Evolutionary conservation across 2,888 invertebrate genomes (phyloP).

Genomic region (Eustalomyia histrio): DNA sequence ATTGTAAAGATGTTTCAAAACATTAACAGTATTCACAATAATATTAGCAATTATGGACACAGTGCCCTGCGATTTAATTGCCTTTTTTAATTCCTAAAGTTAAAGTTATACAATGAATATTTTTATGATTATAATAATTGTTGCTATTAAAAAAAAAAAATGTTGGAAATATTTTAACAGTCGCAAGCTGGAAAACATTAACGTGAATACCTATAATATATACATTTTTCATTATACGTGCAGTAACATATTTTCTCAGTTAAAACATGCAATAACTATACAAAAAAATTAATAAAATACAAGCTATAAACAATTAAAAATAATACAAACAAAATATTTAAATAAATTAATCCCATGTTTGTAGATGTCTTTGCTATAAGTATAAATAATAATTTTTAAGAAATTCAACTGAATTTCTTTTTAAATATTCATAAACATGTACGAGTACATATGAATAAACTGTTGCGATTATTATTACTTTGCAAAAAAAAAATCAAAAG

Average conservation of each 20-base stretch:
- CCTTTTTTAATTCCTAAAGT: no score
- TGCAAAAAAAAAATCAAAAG: no score
- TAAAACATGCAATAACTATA: background rate
- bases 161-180: no score
- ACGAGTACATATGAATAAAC: background rate
- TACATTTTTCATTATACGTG: background rate
- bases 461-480: no score
- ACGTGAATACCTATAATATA: background rate
- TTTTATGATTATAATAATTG: no score
- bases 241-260: background rate
- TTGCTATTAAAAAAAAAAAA: no score
- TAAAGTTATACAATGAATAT: no score
- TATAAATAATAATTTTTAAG: background rate
- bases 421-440: background rate
- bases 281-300: conserved; percentile 7
- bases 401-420: background rate
- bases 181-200: no score
- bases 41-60: no score
- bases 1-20: conserved; percentile 41
- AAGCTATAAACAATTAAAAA: conserved; percentile 5
- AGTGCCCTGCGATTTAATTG: no score
- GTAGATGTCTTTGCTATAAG: background rate
- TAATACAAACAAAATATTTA: background rate
- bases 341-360: background rate
- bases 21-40: background rate